These are phyloP conservation scores for Leptocoma aspasia DNA, from an alignment of 2,113 vertebrate species.

Conservation along the genomic window DNA sequence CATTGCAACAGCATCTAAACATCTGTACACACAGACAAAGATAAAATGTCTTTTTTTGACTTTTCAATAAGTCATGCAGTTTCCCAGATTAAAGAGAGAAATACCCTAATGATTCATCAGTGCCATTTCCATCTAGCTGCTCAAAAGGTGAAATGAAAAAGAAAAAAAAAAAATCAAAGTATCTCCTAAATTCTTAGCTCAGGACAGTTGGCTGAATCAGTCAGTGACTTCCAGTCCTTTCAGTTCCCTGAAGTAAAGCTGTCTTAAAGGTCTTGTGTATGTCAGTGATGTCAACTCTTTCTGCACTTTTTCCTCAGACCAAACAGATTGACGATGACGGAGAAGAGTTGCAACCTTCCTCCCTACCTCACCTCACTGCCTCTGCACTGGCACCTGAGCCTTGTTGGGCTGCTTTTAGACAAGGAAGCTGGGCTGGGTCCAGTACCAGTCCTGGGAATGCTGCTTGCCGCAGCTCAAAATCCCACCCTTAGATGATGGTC, in stretches of 20 bases:
- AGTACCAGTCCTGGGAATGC: not conserved
- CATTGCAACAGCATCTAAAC: not conserved
- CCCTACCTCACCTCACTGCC: not conserved
- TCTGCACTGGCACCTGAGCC: not conserved
- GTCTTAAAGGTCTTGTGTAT: not conserved
- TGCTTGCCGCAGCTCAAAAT: not conserved
- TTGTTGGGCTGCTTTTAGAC: not conserved
- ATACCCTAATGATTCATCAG: constrained; percentile 5
- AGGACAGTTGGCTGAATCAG: not conserved
- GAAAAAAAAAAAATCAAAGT: not conserved
- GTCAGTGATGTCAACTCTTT: not conserved
- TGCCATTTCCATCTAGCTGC: not conserved
- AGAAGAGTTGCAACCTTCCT: not conserved
- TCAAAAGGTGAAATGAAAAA: not conserved
- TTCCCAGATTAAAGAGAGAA: not conserved
- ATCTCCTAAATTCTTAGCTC: not conserved
- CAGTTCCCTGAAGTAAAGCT: not conserved
- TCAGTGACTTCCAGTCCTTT: not conserved
- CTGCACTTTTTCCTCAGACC: not conserved
- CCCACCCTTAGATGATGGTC: not conserved
- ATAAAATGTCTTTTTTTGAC: not conserved
- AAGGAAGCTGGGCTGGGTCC: not conserved
- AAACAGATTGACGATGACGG: not conserved
- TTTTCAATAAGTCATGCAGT: not conserved
- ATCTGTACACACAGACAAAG: not conserved